Evolutionary conservation across 2,888 invertebrate genomes (phyloP).

Genomic region (Allacma fusca): DNA sequence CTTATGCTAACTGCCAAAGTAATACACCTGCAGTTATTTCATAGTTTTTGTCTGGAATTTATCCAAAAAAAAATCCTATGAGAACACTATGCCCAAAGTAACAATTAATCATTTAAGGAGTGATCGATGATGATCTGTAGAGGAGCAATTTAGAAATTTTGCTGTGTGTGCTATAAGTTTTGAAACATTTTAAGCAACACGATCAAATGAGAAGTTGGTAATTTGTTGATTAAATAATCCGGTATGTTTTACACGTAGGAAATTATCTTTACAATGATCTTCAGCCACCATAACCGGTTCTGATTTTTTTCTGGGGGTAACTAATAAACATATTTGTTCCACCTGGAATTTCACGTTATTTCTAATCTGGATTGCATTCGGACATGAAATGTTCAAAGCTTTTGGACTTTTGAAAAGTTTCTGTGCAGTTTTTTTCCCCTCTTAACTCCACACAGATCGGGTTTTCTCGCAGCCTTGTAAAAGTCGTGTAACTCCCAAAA

Average conservation of each 20-base stretch:
- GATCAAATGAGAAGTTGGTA: constrained; percentile 8
- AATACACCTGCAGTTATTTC: no score
- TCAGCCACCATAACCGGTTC: constrained; percentile 27
- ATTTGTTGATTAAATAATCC: constrained; percentile 26
- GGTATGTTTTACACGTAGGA: constrained; percentile 23
- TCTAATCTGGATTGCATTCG: constrained; percentile 12
- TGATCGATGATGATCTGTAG: no score
- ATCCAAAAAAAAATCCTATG: no score
- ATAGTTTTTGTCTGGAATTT: no score
- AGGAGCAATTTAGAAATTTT: no score
- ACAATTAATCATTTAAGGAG: no score
- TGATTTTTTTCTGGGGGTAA: neutral
- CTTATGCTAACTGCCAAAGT: no score
- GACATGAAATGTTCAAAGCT: neutral
- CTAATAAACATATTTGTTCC: constrained; percentile 16
- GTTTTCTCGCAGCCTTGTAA: constrained; percentile 1
- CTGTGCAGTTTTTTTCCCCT: neutral
- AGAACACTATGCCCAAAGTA: no score
- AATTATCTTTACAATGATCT: constrained; percentile 26
- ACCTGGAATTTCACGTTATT: constrained; percentile 16
- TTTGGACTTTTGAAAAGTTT: neutral
- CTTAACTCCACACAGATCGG: neutral
- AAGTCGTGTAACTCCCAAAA: neutral
- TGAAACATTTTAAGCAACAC: neutral
- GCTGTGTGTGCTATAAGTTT: no score